Base-by-base conservation (phyloP, 2,888 invertebrate species). In the Andrena minutula region DNA sequence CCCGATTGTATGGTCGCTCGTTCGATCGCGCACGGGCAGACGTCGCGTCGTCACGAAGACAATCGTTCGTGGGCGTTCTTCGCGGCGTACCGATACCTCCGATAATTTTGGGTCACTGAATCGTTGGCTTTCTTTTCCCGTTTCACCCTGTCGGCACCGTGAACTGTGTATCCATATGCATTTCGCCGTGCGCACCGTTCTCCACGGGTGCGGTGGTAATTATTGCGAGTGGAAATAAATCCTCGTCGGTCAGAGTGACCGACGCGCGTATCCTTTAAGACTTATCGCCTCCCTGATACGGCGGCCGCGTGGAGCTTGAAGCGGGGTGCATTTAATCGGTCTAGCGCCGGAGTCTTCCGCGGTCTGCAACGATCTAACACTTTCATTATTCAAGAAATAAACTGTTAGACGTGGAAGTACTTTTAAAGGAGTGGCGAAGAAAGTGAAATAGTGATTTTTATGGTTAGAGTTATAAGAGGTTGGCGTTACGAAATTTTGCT, bases 21-120 rank as follows among this genome's bases (percentile, higher is more conserved):
- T 30, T 30, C 64, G 64, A 69, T 69, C 16, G 68, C 23, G 58
- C 32, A n/a, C 41, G 41, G 41, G 12, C 64, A 35, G 58, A 65
- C 77, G 64, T 64, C 76, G 49, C 60, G 23, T 61, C n/a, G 30
- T 35, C 26, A 12, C 75, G 69, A 82, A 82, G 81, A 89, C 89
- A 89, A 88, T 88, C 75, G 77, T 51, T 82, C 63, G 89, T 86
- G 80, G 88, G 88, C 85, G 86, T 85, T 74, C 66, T 68, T 75
- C 71, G 58, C 75, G 26, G 7, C 68, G 56, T 60, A 35, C 66
- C 77, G 75, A 71, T 73, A 66, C 68, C 28, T 53, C 35, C 69
- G 70, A 65, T 88, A 84, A 90, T 91, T 91, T 92, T 90, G 89
- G 91, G 92, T 91, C 91, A 92, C 84, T 87, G 89, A 90, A 90